Conservation (phyloP, 2,797 vertebrate genomes). For the Crocidura indochinensis region DNA sequence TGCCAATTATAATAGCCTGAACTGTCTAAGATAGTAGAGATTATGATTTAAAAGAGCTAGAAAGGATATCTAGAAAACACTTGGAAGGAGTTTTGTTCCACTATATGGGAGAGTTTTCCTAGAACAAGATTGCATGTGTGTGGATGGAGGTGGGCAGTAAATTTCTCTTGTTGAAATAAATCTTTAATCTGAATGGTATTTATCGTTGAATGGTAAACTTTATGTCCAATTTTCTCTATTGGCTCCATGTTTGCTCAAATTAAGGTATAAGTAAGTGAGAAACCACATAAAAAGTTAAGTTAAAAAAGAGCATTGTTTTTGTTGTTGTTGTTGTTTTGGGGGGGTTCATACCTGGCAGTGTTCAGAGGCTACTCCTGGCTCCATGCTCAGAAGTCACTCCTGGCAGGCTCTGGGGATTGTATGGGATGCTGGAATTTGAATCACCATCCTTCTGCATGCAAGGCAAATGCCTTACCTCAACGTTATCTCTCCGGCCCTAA, state of each 20-base stretch:
- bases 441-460: too few species aligned
- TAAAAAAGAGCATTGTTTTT: neutral
- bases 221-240: neutral
- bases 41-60: constrained; percentile 42
- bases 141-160: too few species aligned
- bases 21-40: neutral
- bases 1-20: neutral
- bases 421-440: too few species aligned
- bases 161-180: neutral
- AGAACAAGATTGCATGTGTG: neutral
- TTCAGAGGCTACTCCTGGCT: too few species aligned
- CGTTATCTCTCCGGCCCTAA: too few species aligned
- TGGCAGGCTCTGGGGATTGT: too few species aligned
- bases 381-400: too few species aligned
- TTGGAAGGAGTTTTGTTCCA: neutral
- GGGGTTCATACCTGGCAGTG: too few species aligned
- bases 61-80: neutral
- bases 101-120: neutral
- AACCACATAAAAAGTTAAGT: neutral
- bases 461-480: too few species aligned
- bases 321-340: too few species aligned
- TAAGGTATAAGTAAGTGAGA: neutral
- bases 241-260: neutral
- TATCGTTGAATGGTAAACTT: neutral
- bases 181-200: neutral